Conservation (phyloP, 2,113 vertebrate genomes). For the Elachura formosa region DNA sequence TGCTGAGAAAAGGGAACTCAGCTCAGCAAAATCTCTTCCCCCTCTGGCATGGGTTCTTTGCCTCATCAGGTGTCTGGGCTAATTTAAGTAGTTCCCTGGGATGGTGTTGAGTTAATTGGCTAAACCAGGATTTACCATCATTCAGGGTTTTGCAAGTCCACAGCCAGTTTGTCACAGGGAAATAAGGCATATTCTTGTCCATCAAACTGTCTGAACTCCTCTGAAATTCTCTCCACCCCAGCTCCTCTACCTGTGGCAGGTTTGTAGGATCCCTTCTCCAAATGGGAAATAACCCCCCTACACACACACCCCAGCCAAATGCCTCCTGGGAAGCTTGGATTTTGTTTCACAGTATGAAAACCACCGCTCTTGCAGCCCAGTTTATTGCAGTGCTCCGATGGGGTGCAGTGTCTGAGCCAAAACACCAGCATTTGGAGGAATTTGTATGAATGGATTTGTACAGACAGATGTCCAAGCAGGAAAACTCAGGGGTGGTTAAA, state of each 20-base stretch:
- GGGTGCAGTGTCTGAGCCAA: neutral
- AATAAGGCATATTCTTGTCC: neutral
- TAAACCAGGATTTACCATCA: neutral
- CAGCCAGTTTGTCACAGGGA: neutral
- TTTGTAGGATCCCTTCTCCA: neutral
- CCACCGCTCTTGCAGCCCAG: neutral
- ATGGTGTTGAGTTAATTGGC: rapidly evolving
- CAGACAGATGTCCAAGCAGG: neutral
- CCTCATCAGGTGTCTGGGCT: neutral
- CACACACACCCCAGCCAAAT: rapidly evolving
- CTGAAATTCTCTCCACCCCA: neutral
- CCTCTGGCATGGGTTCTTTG: rapidly evolving
- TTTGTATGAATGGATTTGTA: neutral
- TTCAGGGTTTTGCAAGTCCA: neutral
- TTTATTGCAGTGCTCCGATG: rapidly evolving
- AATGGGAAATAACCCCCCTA: neutral
- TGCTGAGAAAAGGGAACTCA: neutral
- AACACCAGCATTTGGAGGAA: neutral
- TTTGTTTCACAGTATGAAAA: neutral
- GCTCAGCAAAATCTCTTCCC: neutral
- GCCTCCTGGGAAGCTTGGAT: neutral
- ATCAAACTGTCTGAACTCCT: neutral
- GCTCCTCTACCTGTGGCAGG: neutral
- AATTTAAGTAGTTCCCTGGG: neutral
- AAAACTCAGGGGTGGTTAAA: neutral